Base-by-base conservation (phyloP, 2,888 invertebrate genomes). In the Neria commutata region DNA sequence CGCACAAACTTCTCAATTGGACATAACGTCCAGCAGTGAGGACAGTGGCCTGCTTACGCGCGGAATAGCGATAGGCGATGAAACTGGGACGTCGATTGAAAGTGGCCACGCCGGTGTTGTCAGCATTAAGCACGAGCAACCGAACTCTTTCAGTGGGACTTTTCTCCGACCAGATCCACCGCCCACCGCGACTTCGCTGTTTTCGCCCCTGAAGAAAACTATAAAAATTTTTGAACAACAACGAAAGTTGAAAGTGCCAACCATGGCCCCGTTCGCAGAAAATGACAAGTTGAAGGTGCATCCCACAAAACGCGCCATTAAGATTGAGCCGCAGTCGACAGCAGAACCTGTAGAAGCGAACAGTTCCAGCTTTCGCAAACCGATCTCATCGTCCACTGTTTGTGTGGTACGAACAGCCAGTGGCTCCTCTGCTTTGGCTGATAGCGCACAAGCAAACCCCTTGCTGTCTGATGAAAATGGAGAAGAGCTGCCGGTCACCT, bases 1-100 rank as follows among this genome's bases (percentile, higher is more conserved):
- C 50, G 79, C 80, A 3, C 79, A 78, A 40, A 78, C 72, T 40
- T 69, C 74, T 1, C 78, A 79, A 21, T 57, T 76, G 3, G 70
- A 72, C 45, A 51, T 71, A 17, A 57, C 69, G 2, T 58, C 65
- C 5, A 49, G 42, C 11, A 70, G 68, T 6, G 67, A 66, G 52
- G 70, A 54, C 14, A 47, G 45, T 16, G 47, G 19, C 24, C 23
- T n/a, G 11, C 4, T 14, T 6, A n/a, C 4, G 6, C 4, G n/a
- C 37, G 4, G 4, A 4, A 4, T 14, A n/a, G 16, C 8, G 8
- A 8, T n/a, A 4, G n/a, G 11, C 4, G 11, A 29, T 8, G 11
- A 11, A 29, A 29, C 29, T 42, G 54, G 61, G 11, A 65, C 54
- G 54, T 49, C 64, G 16, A 56, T 62, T 19, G 68, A 59, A 53